Conservation (phyloP, 2,888 invertebrate species). For the Thymelicus sylvestris region DNA sequence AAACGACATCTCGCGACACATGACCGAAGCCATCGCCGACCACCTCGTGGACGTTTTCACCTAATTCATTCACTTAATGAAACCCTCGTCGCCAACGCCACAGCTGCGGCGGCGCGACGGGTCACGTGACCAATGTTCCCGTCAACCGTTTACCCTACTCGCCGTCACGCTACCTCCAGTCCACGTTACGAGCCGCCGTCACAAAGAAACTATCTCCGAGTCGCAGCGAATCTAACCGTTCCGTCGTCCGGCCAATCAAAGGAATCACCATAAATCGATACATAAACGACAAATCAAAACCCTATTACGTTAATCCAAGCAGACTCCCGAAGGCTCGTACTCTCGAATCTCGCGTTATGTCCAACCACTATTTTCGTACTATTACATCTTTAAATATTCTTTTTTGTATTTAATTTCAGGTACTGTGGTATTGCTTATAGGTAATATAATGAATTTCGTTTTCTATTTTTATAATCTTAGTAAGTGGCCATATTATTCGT, state of each 20-base stretch:
- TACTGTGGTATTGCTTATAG: constrained; percentile 82
- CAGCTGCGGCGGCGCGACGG: constrained; percentile 7
- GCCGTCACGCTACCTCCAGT: background rate
- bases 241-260: constrained; percentile 43
- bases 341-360: constrained; percentile 49
- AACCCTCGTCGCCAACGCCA: constrained; percentile 6
- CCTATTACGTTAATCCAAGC: constrained; percentile 36
- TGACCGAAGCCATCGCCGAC: constrained; percentile 39
- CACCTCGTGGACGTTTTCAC: constrained; percentile 43
- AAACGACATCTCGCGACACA: constrained; percentile 40
- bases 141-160: constrained; percentile 76
- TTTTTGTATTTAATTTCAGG: constrained; percentile 65
- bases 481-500: constrained; percentile 61
- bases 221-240: constrained; percentile 24
- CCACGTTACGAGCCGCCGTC: constrained; percentile 8
- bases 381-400: constrained; percentile 64
- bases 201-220: constrained; percentile 25
- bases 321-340: constrained; percentile 37
- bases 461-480: constrained; percentile 44
- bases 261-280: constrained; percentile 39
- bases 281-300: constrained; percentile 40
- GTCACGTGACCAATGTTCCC: constrained; percentile 63
- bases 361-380: constrained; percentile 69
- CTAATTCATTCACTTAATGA: constrained; percentile 23
- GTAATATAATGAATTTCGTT: constrained; percentile 69